Evolutionary conservation across 2,888 invertebrate genomes (phyloP), one percentile per base, ranked within the genome.

Genomic region (Nematopogon swammerdamellus): DNA sequence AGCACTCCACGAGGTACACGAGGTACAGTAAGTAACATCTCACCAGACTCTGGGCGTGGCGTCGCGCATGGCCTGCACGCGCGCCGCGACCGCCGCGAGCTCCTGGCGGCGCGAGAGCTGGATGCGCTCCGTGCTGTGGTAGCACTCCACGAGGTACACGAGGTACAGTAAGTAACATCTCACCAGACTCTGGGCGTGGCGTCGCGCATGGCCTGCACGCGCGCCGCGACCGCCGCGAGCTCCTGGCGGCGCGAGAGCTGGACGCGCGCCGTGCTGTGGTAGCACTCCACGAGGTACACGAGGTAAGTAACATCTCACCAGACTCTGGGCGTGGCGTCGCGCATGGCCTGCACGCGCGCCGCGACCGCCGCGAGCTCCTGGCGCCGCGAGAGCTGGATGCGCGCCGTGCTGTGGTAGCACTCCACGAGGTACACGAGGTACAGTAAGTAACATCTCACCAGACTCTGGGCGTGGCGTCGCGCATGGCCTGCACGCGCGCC

Each of bases 351-450:
- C 3, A 89, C 82, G 61, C 85, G 82, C 25, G 86, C 82, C 54
- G 85, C 81, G 36, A 88, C 87, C 8, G 85, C 82, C 11, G 83
- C 82, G 10, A 87, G 85, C 56, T 87, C 86, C 50, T 86, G 85
- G 5, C 83, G 65, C 58, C 83, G 75, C 2, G 83, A 79, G 48
- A 88, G 76, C 65, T 89, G 87, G 52, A 89, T 83, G 58, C 89
- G 77, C 18, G 88, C 88, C 10, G 88, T 87, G 58, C 88, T 88
- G 66, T 91, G 89, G 82, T 89, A 92, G 64, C 92, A 92, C 67
- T 92, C 92, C 60, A 91, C 88, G 58, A 92, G 73, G 68, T 92
- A 92, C 44, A 91, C 87, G 56, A 91, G 70, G 70, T 92, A 92
- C 30, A 92, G 77, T 65, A n/a, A 91, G 85, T 47, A 88, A 82